A percentile compares a stretch with the other conserved stretches of the same genome.
These are phyloP conservation scores for Papilio polyxenes DNA, from an alignment of 1,140 invertebrate species.

Conservation along the genomic window DNA sequence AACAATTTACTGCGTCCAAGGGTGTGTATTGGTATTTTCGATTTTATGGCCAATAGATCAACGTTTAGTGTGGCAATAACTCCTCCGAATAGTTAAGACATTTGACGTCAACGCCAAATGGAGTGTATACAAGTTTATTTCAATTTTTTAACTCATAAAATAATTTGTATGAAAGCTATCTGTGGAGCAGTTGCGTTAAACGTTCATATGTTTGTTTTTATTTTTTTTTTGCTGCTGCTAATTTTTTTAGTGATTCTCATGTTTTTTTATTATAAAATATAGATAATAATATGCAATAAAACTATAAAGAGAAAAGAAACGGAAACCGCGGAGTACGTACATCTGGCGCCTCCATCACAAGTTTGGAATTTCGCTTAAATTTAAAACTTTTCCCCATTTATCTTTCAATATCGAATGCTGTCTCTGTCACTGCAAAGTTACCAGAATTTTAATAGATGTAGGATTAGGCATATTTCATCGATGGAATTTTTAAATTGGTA, in stretches of 20 bases:
- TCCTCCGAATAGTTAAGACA: conserved; percentile 30
- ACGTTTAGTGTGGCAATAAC: conserved; percentile 28
- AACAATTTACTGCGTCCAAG: conserved; percentile 28
- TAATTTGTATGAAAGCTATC: neutral
- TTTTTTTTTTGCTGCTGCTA: neutral
- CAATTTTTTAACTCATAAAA: neutral
- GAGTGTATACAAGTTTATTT: conserved; percentile 3
- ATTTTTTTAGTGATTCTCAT: neutral
- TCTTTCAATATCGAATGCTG: conserved; percentile 15
- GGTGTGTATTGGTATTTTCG: neutral
- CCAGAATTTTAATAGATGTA: neutral
- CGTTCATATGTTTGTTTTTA: neutral
- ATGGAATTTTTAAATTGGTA: neutral
- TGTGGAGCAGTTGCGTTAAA: neutral
- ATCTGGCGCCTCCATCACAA: neutral
- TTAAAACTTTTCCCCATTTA: conserved; percentile 18
- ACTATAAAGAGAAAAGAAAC: neutral
- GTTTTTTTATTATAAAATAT: neutral
- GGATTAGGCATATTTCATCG: too few relatives aligned
- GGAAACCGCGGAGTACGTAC: neutral
- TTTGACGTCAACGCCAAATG: conserved; percentile 35
- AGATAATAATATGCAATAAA: neutral
- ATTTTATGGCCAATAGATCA: conserved; percentile 36
- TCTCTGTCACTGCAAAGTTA: neutral
- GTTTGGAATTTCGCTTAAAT: conserved; percentile 12